Conservation (phyloP, 1,140 invertebrate species). For the Cotesia typhae region DNA sequence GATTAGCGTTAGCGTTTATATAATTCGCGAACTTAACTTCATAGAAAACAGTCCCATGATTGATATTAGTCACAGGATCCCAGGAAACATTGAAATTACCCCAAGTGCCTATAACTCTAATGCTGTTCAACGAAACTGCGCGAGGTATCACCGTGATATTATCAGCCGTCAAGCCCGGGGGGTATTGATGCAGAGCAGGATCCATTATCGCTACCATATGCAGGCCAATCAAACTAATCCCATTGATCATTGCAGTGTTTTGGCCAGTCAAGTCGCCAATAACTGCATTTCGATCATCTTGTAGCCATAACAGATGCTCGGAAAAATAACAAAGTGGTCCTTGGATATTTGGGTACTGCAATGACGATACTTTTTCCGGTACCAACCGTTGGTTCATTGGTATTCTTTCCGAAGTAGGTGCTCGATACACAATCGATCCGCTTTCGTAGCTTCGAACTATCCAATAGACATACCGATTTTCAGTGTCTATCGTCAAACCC, state of each 20-base stretch:
- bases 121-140: conserved; percentile 69
- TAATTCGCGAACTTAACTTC: conserved; percentile 75
- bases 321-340: conserved; percentile 81
- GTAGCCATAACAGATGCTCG: conserved; percentile 81
- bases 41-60: conserved; percentile 84
- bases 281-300: conserved; percentile 77
- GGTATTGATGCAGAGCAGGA: conserved; percentile 71
- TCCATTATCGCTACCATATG: conserved; percentile 79
- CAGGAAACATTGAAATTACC: conserved; percentile 83
- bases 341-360: conserved; percentile 67
- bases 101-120: conserved; percentile 76
- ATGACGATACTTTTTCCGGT: conserved; percentile 61
- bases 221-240: conserved; percentile 70
- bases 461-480: conserved; percentile 80
- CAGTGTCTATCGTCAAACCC: conserved; percentile 82
- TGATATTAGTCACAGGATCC: conserved; percentile 76
- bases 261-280: conserved; percentile 81
- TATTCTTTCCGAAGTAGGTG: conserved; percentile 70
- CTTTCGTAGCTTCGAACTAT: conserved; percentile 76
- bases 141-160: conserved; percentile 75
- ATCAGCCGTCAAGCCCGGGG: conserved; percentile 62
- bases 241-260: conserved; percentile 77
- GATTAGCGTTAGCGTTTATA: conserved; percentile 57
- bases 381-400: conserved; percentile 57
- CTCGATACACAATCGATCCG: conserved; percentile 76